Base-by-base conservation (phyloP, 2,113 vertebrate species). In the Copsychus sechellarum region DNA sequence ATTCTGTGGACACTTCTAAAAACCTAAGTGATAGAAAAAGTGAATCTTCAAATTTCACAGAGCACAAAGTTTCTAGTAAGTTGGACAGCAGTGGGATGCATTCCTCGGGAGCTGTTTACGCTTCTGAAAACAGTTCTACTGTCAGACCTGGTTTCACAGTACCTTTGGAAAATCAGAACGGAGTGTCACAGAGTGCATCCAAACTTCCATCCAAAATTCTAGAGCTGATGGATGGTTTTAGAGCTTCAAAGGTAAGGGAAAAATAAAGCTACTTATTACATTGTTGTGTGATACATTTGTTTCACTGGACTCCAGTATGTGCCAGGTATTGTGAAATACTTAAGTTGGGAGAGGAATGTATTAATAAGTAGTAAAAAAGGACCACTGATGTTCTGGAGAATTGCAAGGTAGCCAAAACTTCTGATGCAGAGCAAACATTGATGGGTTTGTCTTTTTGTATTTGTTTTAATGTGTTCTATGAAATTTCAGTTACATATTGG, bases 161-260 rank as follows among this genome's bases (percentile, higher is more conserved):
- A 3, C 69, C 45, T 48, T 42, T 74, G 45, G 79, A 74, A 15
- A 79, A 43, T 38, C 69, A 58, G 20, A 96, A 94, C 61, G 47
- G 64, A 45, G 31, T 25, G 42, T 71, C 5, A 6, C 38, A 69
- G 64, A 88, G 24, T 28, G 62, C 17, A 73, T 47, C 38, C 57
- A 88, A 97, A 6, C 72, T 98, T 70, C 97, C 97, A 4, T 33
- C 96, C 10, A 96, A 64, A 86, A 97, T 99, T n/a, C 74, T 97
- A 20, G 92, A 98, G 24, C 96, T 99, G 45, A 71, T 99, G 47
- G 98, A 99, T 83, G 98, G 99, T 54, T 99, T 99, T 94, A 99
- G 98, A 98, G 98, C 98, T 8, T 99, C 99, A 58, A 99, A 99
- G 99, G 99, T 99, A 98, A 88, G 71, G n/a, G 6, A 1, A 54